These are phyloP conservation scores for Uria lomvia DNA, from an alignment of 2,113 vertebrate species.

Conservation along the genomic window DNA sequence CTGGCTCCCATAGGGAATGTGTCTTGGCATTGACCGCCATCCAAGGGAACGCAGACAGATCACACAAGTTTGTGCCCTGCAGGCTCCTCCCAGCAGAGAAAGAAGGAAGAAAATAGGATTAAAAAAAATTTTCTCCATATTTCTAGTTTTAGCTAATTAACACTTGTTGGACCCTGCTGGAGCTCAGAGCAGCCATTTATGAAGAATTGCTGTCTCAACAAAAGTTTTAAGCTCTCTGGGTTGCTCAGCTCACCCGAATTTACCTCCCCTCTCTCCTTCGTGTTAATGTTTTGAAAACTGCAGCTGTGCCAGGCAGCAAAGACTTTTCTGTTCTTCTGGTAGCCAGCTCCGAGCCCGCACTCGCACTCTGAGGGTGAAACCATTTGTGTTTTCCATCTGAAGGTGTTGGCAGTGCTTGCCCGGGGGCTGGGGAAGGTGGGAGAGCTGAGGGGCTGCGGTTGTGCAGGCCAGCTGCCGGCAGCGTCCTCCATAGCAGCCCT, in stretches of 20 bases:
- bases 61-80: neutral
- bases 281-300: neutral
- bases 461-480: neutral
- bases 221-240: neutral
- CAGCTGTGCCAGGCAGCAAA: neutral
- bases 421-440: neutral
- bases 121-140: fast-evolving
- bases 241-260: fast-evolving
- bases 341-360: neutral
- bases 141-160: neutral
- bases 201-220: neutral
- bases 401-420: neutral
- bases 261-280: neutral
- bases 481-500: neutral
- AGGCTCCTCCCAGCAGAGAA: neutral
- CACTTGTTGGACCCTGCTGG: neutral
- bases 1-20: neutral
- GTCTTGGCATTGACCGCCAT: neutral
- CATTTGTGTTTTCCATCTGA: neutral
- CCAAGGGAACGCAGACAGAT: neutral
- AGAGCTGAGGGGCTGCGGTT: neutral
- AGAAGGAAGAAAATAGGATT: neutral
- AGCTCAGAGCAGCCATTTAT: neutral
- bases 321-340: neutral
- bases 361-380: fast-evolving